Conservation (phyloP, 2,113 vertebrate species). For the Microcebus murinus region DNA sequence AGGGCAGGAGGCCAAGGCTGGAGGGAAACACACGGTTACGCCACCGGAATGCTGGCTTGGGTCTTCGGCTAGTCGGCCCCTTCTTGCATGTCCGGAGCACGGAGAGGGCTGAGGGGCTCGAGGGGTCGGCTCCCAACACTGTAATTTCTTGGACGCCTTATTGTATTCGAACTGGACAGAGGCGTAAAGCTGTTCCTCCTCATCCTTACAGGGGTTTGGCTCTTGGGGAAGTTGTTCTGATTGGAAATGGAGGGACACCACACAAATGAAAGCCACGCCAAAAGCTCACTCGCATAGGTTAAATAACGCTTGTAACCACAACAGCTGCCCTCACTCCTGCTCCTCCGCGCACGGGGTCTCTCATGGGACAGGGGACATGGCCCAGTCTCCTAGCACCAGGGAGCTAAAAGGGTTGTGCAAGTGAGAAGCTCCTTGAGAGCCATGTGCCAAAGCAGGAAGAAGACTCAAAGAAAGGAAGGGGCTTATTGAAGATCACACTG, state of each 20-base stretch:
- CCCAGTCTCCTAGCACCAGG: not conserved
- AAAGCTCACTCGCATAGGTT: constrained; percentile 25
- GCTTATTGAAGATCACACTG: not conserved
- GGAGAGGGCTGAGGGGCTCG: constrained; percentile 87
- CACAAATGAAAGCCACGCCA: constrained; percentile 78
- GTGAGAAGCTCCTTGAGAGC: not conserved
- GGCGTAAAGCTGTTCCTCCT: constrained; percentile 98
- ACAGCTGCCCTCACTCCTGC: constrained; percentile 12
- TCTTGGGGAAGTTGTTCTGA: constrained; percentile 88
- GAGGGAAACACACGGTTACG: constrained; percentile 75
- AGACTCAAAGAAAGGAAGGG: not conserved
- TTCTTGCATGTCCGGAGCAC: constrained; percentile 88
- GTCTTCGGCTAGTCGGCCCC: constrained; percentile 89
- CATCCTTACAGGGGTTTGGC: constrained; percentile 89
- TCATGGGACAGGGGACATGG: not conserved
- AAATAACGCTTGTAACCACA: constrained; percentile 12
- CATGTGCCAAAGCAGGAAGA: not conserved
- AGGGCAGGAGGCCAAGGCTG: constrained; percentile 50
- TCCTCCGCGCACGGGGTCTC: not conserved
- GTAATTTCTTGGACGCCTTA: constrained; percentile 94
- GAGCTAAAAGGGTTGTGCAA: not conserved
- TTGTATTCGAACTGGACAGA: constrained; percentile 93
- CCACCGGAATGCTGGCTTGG: constrained; percentile 90
- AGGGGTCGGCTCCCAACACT: constrained; percentile 95
- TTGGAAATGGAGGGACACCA: constrained; percentile 85